These are phyloP conservation scores for Petrophora chlorosata DNA, from an alignment of 2,888 invertebrate genomes.

Conservation along the genomic window DNA sequence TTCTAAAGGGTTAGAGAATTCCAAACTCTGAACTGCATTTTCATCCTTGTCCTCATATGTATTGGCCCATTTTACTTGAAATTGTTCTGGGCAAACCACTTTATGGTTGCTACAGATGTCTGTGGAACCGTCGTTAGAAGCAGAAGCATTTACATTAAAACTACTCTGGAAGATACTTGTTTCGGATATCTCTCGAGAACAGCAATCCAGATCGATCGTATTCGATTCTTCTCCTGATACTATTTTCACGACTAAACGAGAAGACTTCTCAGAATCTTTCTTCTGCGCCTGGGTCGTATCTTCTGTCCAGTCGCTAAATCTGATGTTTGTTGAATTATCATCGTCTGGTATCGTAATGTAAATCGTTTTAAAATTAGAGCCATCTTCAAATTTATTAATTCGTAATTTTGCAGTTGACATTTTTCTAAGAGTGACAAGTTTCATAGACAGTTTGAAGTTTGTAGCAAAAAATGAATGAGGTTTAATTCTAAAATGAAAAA, in stretches of 20 bases:
- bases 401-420: constrained; percentile 75
- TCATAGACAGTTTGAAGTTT: constrained; percentile 28
- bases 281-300: constrained; percentile 53
- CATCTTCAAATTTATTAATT: constrained; percentile 73
- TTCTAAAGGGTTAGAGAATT: constrained; percentile 62
- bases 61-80: constrained; percentile 3
- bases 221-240: constrained; percentile 58
- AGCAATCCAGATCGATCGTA: constrained; percentile 64
- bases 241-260: constrained; percentile 71
- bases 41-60: background rate
- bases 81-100: background rate
- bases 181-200: constrained; percentile 56
- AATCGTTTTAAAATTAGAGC: constrained; percentile 63
- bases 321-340: constrained; percentile 47
- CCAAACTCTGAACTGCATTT: constrained; percentile 2
- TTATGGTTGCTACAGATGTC: background rate
- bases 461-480: background rate
- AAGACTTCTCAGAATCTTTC: constrained; percentile 55
- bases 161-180: constrained; percentile 5
- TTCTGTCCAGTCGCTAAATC: constrained; percentile 67
- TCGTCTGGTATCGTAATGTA: constrained; percentile 60
- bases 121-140: background rate
- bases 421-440: constrained; percentile 40
- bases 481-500: constrained; percentile 5
- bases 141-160: background rate